Evolutionary conservation across 2,113 vertebrate species (phyloP), one percentile per base, ranked within the genome.

Genomic region (Axis porcinus): DNA sequence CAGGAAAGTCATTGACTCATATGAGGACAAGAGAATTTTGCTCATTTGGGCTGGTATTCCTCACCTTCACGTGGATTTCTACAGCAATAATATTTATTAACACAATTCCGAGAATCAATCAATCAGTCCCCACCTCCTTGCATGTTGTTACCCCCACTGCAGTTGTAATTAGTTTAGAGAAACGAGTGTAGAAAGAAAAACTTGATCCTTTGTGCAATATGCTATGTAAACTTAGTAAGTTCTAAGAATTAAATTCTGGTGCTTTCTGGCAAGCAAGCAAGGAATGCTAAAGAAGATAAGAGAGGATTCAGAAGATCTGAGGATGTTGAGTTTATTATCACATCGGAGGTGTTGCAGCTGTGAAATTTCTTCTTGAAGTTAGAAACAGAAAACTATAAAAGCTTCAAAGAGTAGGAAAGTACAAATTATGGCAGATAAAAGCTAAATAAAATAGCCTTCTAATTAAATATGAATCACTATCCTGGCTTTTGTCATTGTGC

Each of bases 371-470:
- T 67, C 79, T 96, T 57, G n/a, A 89, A 57, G n/a, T 55, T 86
- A 88, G 50, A 88, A 79, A 86, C 2, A 58, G 78, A 94, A 88
- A 96, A 81, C 74, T 81, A 91, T 62, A 90, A 95, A 91, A 97
- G 57, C 74, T 89, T 96, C 91, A 94, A 91, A 86, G 64, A 91
- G 43, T 55, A 91, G 78, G 12, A 89, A 87, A 92, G 93, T 40
- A 89, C 11, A 97, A 96, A 89, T 94, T 79, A 93, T n/a, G 36
- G n/a, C 33, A 97, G 45, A 94, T 40, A 57, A 78, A 92, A 94
- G 43, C 52, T 64, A 94, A 96, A 47, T 91, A 62, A 94, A 96
- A 96, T 50, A 92, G 88, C 1, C 17, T 97, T 78, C 64, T 85
- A 92, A 92, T 87, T 78, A 96, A 70, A 60, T 67, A 70, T 52